phyloP scores from a whole-genome alignment of 2,797 vertebrate genomes.

The Thunnus albacares region DNA sequence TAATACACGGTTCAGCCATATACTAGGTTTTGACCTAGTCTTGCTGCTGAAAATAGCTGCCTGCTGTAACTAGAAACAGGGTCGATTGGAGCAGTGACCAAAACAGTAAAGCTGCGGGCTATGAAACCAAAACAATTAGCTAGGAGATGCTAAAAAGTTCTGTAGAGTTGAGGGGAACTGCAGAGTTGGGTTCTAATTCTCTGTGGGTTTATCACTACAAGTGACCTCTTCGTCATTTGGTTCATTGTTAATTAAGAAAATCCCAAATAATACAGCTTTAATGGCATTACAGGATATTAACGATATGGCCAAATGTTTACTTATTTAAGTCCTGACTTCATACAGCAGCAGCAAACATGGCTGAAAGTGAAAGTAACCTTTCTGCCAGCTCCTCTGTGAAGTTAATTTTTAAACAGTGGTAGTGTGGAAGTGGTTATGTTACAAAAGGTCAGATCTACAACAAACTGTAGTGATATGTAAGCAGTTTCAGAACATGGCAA shows the following conservation, averaged over 20 bases:
- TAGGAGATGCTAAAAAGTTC: not conserved
- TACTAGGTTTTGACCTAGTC: no score
- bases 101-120: not conserved
- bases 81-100: no score
- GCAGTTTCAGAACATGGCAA: no score
- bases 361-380: constrained; percentile 1
- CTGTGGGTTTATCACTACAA: not conserved
- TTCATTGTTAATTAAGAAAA: not conserved
- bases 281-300: not conserved
- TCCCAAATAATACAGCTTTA: not conserved
- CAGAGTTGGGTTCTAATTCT: not conserved
- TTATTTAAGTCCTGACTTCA: not conserved
- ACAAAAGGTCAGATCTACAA: no score
- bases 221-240: not conserved
- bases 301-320: no score
- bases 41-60: not conserved
- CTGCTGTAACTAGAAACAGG: not conserved
- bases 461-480: no score
- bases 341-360: not conserved
- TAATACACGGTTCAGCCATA: no score
- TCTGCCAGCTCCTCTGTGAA: not conserved
- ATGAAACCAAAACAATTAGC: not conserved
- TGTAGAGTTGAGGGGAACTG: not conserved
- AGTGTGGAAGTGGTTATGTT: no score
- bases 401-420: no score